A percentile compares a stretch with the other conserved stretches of the same genome.
Evolutionary conservation across 2,113 vertebrate genomes (phyloP).

Genomic region (Dipodomys spectabilis): DNA sequence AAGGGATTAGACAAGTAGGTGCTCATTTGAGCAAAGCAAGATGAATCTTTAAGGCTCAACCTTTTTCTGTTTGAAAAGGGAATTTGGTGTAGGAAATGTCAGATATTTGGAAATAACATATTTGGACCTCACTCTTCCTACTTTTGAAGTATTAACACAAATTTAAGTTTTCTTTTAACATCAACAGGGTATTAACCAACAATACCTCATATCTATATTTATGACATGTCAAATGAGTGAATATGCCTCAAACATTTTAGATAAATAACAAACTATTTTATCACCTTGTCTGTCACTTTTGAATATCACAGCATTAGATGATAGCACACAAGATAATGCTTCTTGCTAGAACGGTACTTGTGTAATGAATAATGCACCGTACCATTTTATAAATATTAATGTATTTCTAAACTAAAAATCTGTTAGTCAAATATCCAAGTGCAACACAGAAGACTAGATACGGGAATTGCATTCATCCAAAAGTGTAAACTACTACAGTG

Average conservation of each 20-base stretch:
- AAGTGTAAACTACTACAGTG: background rate
- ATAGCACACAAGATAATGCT: constrained; percentile 25
- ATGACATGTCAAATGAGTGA: background rate
- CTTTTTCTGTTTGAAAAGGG: background rate
- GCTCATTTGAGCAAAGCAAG: background rate
- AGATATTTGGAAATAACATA: constrained; percentile 41
- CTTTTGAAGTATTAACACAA: constrained; percentile 28
- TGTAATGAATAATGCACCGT: constrained; percentile 48
- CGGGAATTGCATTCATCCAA: background rate
- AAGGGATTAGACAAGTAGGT: background rate
- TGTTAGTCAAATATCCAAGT: constrained; percentile 58
- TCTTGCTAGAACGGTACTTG: constrained; percentile 58
- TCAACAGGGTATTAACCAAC: constrained; percentile 10
- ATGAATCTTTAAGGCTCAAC: background rate
- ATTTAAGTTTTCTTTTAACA: constrained; percentile 45
- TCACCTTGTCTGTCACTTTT: constrained; percentile 11
- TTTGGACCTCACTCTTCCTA: background rate
- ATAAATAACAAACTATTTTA: constrained; percentile 49
- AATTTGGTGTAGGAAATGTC: background rate
- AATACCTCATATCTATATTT: constrained; percentile 46
- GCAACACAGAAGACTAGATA: constrained; percentile 35
- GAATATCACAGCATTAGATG: constrained; percentile 32
- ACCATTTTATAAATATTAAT: constrained; percentile 61
- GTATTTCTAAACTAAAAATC: constrained; percentile 16
- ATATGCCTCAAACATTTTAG: background rate